Percentiles rank a stretch among this genome's conserved stretches.
Evolutionary conservation across 2,797 vertebrate genomes (phyloP).

Genomic region (Echiichthys vipera): DNA sequence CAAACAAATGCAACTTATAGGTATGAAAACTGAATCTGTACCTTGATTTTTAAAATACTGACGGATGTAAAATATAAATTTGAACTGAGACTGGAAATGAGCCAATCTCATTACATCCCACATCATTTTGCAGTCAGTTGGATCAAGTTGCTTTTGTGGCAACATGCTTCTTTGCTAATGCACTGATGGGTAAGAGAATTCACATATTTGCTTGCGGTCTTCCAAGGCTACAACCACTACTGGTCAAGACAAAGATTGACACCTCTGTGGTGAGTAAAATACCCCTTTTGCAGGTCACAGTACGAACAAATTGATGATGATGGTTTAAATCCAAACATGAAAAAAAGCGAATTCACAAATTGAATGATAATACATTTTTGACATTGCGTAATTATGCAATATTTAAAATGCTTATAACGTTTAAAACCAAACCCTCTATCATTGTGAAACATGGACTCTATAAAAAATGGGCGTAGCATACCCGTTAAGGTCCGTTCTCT

Average conservation of each 20-base stretch:
- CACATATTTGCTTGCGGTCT: background rate
- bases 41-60: background rate
- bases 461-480: no score
- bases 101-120: background rate
- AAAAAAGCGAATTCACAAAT: background rate
- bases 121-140: background rate
- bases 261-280: no score
- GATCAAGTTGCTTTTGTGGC: background rate
- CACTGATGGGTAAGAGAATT: background rate
- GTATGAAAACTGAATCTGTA: background rate
- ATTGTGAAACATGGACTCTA: no score
- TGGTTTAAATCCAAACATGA: background rate
- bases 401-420: background rate
- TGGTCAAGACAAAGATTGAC: background rate
- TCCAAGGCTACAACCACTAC: background rate
- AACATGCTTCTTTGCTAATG: background rate
- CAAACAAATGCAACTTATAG: no score
- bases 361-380: background rate
- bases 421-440: no score
- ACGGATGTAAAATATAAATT: background rate
- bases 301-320: background rate
- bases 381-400: background rate
- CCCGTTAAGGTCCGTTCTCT: no score
- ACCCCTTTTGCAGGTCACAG: background rate
- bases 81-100: background rate